Conservation (phyloP, 2,113 vertebrate genomes). For the Propithecus coquereli region DNA sequence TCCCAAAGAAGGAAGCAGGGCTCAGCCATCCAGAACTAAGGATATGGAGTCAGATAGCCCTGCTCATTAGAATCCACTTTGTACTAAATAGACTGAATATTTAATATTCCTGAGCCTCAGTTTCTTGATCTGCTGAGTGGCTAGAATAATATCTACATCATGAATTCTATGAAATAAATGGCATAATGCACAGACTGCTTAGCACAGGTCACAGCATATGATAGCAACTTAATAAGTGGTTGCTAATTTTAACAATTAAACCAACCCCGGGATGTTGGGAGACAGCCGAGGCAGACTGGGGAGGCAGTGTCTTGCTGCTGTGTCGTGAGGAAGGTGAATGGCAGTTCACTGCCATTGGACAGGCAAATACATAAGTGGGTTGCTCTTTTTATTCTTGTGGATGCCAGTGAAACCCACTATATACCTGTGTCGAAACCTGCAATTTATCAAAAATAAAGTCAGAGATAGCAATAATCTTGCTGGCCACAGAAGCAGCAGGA, state of each 20-base stretch:
- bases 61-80: neutral
- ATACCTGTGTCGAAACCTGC: slow-evolving; percentile 46
- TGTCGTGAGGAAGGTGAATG: neutral
- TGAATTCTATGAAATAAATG: neutral
- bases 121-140: neutral
- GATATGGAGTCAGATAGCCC: neutral
- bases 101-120: neutral
- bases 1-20: neutral
- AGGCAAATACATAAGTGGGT: slow-evolving; percentile 28
- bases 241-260: neutral
- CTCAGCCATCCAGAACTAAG: neutral
- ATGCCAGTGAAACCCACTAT: neutral
- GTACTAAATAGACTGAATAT: neutral
- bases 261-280: neutral
- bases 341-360: neutral
- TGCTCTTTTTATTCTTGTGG: neutral
- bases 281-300: neutral
- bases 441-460: slow-evolving; percentile 48
- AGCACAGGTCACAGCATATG: neutral
- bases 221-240: neutral
- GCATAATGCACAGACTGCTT: neutral
- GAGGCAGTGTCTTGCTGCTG: neutral
- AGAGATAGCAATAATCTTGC: neutral
- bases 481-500: neutral
- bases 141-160: neutral